Evolutionary conservation across 92 coral and sea anemone genomes (phyloP).

Genomic region (Epizoanthus rinbou): DNA sequence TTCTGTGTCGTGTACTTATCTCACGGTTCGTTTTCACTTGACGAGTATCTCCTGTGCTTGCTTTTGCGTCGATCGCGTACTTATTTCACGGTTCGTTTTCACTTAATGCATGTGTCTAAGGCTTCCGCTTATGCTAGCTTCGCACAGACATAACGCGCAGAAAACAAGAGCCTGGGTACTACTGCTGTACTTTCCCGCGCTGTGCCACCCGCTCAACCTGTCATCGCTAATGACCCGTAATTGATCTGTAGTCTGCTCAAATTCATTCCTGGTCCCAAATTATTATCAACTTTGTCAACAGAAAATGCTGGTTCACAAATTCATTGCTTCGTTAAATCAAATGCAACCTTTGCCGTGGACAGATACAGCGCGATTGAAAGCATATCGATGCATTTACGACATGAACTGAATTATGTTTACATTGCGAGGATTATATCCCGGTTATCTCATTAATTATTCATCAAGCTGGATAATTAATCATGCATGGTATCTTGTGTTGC

Average conservation of each 20-base stretch:
- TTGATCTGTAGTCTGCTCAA: slow-evolving; percentile 15
- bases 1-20: too few relatives aligned
- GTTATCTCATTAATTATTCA: slow-evolving; percentile 17
- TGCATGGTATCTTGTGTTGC: neutral
- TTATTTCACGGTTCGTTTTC: too few relatives aligned
- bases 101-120: too few relatives aligned
- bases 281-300: neutral
- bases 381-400: neutral
- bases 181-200: too few relatives aligned
- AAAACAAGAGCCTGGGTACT: too few relatives aligned
- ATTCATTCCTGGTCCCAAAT: neutral
- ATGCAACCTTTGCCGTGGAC: neutral
- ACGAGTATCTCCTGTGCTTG: too few relatives aligned
- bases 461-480: slow-evolving; percentile 16
- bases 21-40: too few relatives aligned
- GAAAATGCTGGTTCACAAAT: neutral
- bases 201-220: slow-evolving; percentile 24
- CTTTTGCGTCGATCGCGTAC: too few relatives aligned
- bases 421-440: neutral
- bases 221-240: neutral
- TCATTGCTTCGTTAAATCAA: neutral
- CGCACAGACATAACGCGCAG: too few relatives aligned
- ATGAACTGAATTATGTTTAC: neutral
- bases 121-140: too few relatives aligned
- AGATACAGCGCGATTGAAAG: neutral